A percentile compares a stretch with the other conserved stretches of the same genome.
These are phyloP conservation scores for Proteles cristata DNA, from an alignment of 2,113 vertebrate genomes.

Conservation along the genomic window DNA sequence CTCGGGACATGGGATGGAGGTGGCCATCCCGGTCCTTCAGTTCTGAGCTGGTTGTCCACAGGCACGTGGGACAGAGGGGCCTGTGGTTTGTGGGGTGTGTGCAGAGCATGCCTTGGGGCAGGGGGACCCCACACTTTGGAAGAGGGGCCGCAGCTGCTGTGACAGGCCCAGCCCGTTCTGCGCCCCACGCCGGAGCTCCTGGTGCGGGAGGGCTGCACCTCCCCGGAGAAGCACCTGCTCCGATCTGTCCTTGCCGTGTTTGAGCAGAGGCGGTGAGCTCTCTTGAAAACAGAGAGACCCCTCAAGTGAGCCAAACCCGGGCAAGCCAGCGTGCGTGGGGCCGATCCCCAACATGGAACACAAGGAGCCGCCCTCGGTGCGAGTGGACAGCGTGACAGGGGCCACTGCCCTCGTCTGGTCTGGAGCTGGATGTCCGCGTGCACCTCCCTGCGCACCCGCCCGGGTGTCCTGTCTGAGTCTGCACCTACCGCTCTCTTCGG, in stretches of 20 bases:
- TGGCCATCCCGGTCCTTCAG: neutral
- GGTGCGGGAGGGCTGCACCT: neutral
- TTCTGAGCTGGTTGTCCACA: accelerated
- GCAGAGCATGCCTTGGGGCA: neutral
- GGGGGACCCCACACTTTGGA: neutral
- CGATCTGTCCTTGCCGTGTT: accelerated
- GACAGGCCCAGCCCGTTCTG: neutral
- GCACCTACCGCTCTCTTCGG: neutral
- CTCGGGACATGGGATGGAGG: accelerated
- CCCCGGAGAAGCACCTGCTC: accelerated
- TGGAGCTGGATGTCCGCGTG: accelerated
- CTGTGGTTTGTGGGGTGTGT: neutral
- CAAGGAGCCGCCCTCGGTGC: accelerated
- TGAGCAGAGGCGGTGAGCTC: neutral
- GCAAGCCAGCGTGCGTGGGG: no score
- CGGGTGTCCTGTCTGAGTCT: accelerated
- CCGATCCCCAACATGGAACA: neutral
- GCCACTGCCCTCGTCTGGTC: accelerated
- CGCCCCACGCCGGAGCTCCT: accelerated
- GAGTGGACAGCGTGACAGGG: neutral
- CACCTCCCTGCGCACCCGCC: accelerated
- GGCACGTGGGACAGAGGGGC: accelerated
- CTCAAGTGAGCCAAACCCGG: accelerated
- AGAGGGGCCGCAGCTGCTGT: neutral
- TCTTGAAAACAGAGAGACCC: neutral